phyloP scores from a whole-genome alignment of 2,113 vertebrate species.

The Otus sunia region DNA sequence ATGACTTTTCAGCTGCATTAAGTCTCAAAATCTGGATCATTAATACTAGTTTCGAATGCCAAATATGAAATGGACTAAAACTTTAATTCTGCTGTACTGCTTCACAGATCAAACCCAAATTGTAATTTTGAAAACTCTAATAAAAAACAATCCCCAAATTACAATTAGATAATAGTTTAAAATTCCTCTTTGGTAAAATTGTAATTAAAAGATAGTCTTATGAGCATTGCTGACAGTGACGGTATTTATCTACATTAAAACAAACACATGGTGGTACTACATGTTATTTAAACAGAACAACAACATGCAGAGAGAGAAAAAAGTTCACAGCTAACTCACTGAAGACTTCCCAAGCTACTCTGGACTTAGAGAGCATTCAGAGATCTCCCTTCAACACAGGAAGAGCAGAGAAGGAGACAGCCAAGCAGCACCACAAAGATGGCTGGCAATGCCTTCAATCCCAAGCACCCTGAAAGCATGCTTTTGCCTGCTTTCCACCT shows the following conservation, averaged over 20 bases:
- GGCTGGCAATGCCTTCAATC: neutral
- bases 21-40: neutral
- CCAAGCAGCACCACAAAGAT: neutral
- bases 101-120: neutral
- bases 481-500: neutral
- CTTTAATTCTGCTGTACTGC: neutral
- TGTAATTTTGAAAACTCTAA: neutral
- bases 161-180: neutral
- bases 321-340: neutral
- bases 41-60: neutral
- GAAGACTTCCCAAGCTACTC: neutral
- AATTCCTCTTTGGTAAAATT: neutral
- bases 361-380: neutral
- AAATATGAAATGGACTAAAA: neutral
- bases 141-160: neutral
- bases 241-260: neutral
- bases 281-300: neutral
- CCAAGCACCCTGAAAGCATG: neutral
- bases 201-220: neutral
- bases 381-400: neutral
- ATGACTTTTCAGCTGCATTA: neutral
- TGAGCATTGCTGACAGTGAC: neutral
- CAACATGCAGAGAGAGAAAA: neutral
- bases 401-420: neutral
- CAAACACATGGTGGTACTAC: neutral